These are phyloP conservation scores for Melinopterus prodromus DNA, from an alignment of 2,888 invertebrate species.

Conservation along the genomic window DNA sequence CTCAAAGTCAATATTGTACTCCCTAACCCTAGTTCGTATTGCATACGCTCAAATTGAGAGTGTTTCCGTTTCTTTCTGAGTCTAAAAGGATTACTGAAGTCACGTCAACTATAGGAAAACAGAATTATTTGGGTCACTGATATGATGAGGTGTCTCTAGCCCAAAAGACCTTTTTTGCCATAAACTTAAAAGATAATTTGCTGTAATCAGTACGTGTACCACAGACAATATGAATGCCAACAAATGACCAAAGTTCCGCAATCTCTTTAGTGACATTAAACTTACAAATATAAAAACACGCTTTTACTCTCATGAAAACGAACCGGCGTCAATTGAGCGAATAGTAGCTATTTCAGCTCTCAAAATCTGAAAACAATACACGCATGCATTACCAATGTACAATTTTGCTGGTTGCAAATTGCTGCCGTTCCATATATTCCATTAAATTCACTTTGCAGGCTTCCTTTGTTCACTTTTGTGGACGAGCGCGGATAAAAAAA, in stretches of 20 bases:
- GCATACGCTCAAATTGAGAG: not conserved
- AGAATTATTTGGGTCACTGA: too few relatives aligned
- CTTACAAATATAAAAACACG: not conserved
- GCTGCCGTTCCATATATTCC: not conserved
- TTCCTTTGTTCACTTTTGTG: slow-evolving; percentile 15
- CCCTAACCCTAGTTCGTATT: slow-evolving; percentile 27
- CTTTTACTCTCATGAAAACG: not conserved
- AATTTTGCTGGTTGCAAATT: not conserved
- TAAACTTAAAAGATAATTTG: too few relatives aligned
- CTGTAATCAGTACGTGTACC: too few relatives aligned
- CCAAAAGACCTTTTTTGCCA: too few relatives aligned
- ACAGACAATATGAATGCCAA: too few relatives aligned
- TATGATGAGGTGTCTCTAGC: too few relatives aligned
- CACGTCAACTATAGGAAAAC: too few relatives aligned
- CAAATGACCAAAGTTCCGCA: too few relatives aligned
- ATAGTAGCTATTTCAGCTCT: not conserved
- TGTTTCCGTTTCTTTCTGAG: not conserved
- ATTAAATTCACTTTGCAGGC: not conserved
- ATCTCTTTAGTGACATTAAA: not conserved
- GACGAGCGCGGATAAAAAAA: not conserved
- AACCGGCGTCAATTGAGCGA: too few relatives aligned
- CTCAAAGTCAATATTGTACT: slow-evolving; percentile 50
- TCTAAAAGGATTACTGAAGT: not conserved
- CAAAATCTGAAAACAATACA: not conserved
- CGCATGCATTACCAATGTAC: not conserved